These are phyloP conservation scores for Oncorhynchus keta DNA, from an alignment of 2,113 vertebrate species.

Conservation along the genomic window DNA sequence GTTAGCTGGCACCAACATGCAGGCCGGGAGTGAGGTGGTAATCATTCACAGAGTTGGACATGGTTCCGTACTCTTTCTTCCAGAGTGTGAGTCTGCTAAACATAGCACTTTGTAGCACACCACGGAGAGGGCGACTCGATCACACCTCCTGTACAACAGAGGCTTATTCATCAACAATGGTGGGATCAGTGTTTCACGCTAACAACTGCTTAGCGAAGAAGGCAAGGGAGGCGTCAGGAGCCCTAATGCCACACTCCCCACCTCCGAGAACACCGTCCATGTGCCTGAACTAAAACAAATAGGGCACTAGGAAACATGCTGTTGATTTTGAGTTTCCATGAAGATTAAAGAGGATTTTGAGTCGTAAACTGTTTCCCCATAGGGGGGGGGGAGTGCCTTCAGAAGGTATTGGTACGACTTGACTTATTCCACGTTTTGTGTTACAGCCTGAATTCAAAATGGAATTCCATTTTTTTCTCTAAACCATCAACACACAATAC, in stretches of 20 bases:
- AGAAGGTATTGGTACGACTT: no score
- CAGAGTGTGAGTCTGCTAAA: conserved; percentile 40
- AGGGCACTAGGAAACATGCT: conserved; percentile 56
- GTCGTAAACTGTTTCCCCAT: conserved; percentile 53
- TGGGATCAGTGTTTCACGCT: conserved; percentile 42
- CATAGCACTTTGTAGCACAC: conserved; percentile 33
- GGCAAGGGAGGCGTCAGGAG: conserved; percentile 23
- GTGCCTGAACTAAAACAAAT: conserved; percentile 60
- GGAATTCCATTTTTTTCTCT: no score
- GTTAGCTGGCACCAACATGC: conserved; percentile 24
- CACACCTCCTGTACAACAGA: conserved; percentile 22
- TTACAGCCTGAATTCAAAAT: no score
- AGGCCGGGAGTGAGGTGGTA: conserved; percentile 33
- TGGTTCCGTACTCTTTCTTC: conserved; percentile 25
- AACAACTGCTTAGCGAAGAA: conserved; percentile 20
- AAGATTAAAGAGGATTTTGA: conserved; percentile 68
- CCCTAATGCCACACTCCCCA: conserved; percentile 9
- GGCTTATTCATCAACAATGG: conserved; percentile 57
- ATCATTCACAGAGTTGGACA: conserved; percentile 35
- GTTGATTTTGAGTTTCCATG: conserved; percentile 66
- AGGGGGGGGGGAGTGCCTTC: no score
- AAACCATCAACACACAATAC: no score
- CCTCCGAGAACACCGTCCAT: conserved; percentile 22
- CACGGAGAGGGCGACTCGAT: conserved; percentile 27
- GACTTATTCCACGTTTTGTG: no score